Evolutionary conservation across 2,888 invertebrate genomes (phyloP).

Genomic region (Melinaea menophilus): DNA sequence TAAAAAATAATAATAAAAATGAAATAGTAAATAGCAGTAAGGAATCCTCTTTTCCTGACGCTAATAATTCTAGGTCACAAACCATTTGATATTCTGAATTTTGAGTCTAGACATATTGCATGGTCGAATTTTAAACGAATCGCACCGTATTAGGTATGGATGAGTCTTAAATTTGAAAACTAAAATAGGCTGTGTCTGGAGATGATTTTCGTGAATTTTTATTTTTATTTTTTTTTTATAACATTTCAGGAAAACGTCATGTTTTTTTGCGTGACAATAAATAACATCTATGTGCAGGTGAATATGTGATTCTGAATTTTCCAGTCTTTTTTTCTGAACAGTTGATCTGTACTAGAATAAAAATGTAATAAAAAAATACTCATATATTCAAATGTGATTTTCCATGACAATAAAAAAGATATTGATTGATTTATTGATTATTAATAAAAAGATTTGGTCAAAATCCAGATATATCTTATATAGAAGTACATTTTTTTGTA

Average conservation of each 20-base stretch:
- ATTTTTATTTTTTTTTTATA: slow-evolving; percentile 39
- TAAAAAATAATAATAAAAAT: too few species aligned
- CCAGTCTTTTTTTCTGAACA: too few species aligned
- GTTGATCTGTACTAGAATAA: too few species aligned
- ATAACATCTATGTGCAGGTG: too few species aligned
- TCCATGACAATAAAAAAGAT: too few species aligned
- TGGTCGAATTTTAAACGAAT: slow-evolving; percentile 75
- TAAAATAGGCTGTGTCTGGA: slow-evolving; percentile 68
- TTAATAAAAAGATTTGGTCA: too few species aligned
- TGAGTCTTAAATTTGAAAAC: slow-evolving; percentile 72
- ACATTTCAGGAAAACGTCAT: background rate
- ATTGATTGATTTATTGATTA: too few species aligned
- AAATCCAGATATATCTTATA: too few species aligned
- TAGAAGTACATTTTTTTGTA: too few species aligned
- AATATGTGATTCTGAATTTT: too few species aligned
- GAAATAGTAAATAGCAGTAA: background rate
- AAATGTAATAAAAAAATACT: too few species aligned
- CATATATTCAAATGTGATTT: too few species aligned
- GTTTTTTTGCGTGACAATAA: background rate
- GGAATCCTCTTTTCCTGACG: slow-evolving; percentile 40
- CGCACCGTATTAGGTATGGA: slow-evolving; percentile 71
- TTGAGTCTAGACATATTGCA: slow-evolving; percentile 75
- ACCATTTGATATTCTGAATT: slow-evolving; percentile 67
- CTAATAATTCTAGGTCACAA: slow-evolving; percentile 72
- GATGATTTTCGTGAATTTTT: slow-evolving; percentile 45